Base-by-base conservation (phyloP, 2,888 invertebrate species). In the Ischnus inquisitorius region DNA sequence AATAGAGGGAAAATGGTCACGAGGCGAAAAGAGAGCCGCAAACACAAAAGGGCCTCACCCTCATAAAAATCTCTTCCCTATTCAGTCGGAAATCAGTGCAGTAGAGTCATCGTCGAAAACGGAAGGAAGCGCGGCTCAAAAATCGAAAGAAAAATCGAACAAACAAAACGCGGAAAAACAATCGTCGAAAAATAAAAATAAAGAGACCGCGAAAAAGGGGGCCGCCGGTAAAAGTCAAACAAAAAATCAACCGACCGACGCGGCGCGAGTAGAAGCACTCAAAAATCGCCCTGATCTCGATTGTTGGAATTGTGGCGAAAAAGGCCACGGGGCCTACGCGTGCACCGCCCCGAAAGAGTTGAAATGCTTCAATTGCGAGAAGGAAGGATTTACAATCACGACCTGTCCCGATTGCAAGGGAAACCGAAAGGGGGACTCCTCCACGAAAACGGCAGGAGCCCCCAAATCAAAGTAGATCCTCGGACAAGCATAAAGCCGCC, bases 271-370 rank as follows among this genome's bases (percentile, higher is more conserved):
- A 12, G 67, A 22, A 0, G 46, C 67, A 2, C 10, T 46, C 22
- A 14, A 6, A 2, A 46, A 67, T 5, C 43, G 67, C 3, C 67
- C 67, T 4, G 67, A 46, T 14, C 46, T 67, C 22, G 46, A 10
- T 1, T 67, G 67, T 10, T 67, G 46, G 67, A 67, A 67, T 25
- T 67, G 67, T 25, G 67, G 22, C 1, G 46, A 67, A 10, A 67
- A 8, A 1, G 46, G 67, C 0, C 67, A 67, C 5, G 43, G 67
- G 6, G 65, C 43, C 4, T 14, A 46, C 19, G 67, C 22, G 0
- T 67, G 67, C n/a, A 12, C 46, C 0, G 19, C 16, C 4, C 46
- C 43, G 0, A 43, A 6, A 12, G 41, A 25, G n/a, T n/a, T 67
- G 25, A 22, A 41, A 41, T 67, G 67, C 14, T 67, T 14, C 19